Conservation (phyloP, 2,888 invertebrate species). For the Cosmopolites sordidus region DNA sequence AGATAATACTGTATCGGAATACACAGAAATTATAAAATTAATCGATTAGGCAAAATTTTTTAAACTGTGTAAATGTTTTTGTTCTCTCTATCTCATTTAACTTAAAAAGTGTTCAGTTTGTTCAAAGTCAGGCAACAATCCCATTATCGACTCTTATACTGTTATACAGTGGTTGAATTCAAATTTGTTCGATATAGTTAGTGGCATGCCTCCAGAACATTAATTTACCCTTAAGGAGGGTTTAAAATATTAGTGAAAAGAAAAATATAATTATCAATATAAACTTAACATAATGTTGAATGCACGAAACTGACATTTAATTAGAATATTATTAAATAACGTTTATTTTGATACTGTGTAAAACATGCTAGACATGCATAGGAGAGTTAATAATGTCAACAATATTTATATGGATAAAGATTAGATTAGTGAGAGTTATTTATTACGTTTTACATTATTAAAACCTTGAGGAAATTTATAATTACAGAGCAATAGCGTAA, state of each 20-base stretch:
- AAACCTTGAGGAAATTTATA: conserved; percentile 1
- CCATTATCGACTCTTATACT: no score
- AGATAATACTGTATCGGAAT: no score
- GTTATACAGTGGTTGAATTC: not conserved
- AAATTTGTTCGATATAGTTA: conserved; percentile 8
- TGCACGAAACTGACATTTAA: conserved; percentile 27
- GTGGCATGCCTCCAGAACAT: conserved; percentile 19
- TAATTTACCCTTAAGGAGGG: conserved; percentile 15
- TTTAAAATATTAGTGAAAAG: conserved; percentile 17
- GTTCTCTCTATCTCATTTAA: no score
- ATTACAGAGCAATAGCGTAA: not conserved
- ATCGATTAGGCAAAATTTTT: no score
- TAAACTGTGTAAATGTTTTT: no score
- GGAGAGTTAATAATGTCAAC: conserved; percentile 15
- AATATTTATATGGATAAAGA: conserved; percentile 20
- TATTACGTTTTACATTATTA: not conserved
- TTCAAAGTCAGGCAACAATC: no score
- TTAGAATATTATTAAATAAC: conserved; percentile 24
- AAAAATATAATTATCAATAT: conserved; percentile 24
- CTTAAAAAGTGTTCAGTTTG: no score
- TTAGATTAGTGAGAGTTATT: conserved; percentile 18
- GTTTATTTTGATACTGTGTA: conserved; percentile 25
- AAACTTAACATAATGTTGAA: conserved; percentile 25
- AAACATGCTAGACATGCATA: conserved; percentile 23
- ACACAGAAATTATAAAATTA: no score